Evolutionary conservation across 1,140 invertebrate species (phyloP), one percentile per base, ranked within the genome.

Genomic region (Chionoecetes opilio): DNA sequence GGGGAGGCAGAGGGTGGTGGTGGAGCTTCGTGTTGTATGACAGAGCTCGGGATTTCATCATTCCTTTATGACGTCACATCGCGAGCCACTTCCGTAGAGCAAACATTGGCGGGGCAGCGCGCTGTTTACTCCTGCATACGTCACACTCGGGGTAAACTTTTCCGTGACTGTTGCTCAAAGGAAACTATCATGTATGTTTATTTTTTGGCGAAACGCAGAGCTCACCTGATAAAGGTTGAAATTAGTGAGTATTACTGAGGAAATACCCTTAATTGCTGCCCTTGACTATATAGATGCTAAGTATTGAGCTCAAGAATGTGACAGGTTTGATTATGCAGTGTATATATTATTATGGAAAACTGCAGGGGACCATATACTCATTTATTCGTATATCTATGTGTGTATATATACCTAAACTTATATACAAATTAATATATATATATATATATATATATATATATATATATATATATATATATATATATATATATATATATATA

Each of bases 391-490:
- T 3, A 87, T 32, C 29, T 21, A 34, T 91, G 29, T 91, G 75
- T 53, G 75, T 53, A 91, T 91, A 91, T 91, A 46, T 91, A 41
- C n/a, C 53, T 63, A 91, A 32, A 91, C 31, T 63, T 63, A 91
- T 41, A 91, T 63, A 75, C 9, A 63, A 0, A 91, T 38, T 37
- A 8, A 88, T 89, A 89, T 89, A 89, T 41, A 89, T 89, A 89
- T 41, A 89, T 89, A 89, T 89, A 89, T 41, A 89, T 89, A 89
- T 41, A 89, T 89, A 89, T 89, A 89, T 41, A 89, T 89, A 89
- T 89, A 89, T 41, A 89, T 89, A 37, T 89, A 89, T 89, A 89
- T 89, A 89, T 89, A 21, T 89, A 38, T 87, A 35, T 87, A 35
- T 87, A n/a, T 34, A 35, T 87, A 34, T 92, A 34, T 92, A 34